Base-by-base conservation (phyloP, 2,113 vertebrate species). In the Eudyptes chrysolophus region DNA sequence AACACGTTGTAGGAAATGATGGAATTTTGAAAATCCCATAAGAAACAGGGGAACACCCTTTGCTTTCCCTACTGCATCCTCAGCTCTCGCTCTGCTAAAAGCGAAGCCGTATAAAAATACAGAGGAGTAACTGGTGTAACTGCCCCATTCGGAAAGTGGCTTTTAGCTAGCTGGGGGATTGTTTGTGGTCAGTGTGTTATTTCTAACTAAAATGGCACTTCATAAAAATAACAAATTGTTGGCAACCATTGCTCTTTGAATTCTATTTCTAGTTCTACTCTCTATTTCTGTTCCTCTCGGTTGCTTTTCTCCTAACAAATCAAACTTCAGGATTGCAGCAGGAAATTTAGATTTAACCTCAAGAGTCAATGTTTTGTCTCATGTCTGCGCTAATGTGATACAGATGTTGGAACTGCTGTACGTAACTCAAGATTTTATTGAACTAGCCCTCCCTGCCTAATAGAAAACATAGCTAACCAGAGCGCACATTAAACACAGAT, bases 281-380 rank as follows among this genome's bases (percentile, higher is more conserved):
- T 96, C 95, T 97, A 96, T 97, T 97, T 97, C 94, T 96, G 88
- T 90, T 97, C 95, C 94, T 98, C 92, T 96, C 51, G 11, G 92
- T 97, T 97, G 94, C 92, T 94, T 97, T 98, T 97, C 96, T 97
- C 96, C 94, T 97, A 97, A 97, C 96, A 82, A 97, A 97, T 98
- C 97, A 97, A 97, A 95, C 96, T 97, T 96, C 89, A 97, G 97
- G 97, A 96, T 93, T 98, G 94, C 92, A 97, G 97, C 98, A 98
- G 98, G 98, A 98, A 98, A 98, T 98, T 98, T 98, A 98, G 97
- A 97, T 98, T 98, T 98, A 98, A 98, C 98, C 97, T 98, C 96
- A 97, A 98, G 97, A 98, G 97, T 98, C 97, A 97, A 58, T 98
- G 98, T 98, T 98, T 98, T 98, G 98, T 98, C 98, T 98, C 97